Evolutionary conservation across 2,113 vertebrate genomes (phyloP), one percentile per base, ranked within the genome.

Genomic region (Dromaius novaehollandiae): DNA sequence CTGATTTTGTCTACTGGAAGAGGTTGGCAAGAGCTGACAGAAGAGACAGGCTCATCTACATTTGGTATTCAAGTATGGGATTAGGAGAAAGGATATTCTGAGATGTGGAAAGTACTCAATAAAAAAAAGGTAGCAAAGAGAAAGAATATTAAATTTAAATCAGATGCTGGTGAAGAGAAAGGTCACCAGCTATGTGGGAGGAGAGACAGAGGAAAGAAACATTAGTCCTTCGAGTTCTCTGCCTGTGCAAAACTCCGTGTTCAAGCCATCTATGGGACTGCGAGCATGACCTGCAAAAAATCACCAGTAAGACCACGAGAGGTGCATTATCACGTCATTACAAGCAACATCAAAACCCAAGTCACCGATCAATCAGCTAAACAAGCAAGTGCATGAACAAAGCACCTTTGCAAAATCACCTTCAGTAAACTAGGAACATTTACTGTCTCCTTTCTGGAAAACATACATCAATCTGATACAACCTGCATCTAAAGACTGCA

Each of bases 51-150:
- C 87, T 81, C 94, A 86, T 82, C 82, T 94, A 78, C 90, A 94
- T 73, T 86, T 86, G 92, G 85, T 86, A 89, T 90, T 94, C 79
- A 65, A 85, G 77, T n/a, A 24, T 32, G 26, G 85, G 85, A 94
- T 94, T 88, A 91, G 80, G 56, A 76, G 82, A 85, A 91, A 94
- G 66, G 78, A 58, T 96, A 94, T 95, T 94, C 74, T 80, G 58
- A 82, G 89, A 82, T 1, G 0, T 79, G 91, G 96, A 68, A 96
- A 92, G 70, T 63, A 82, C 63, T 94, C 25, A 68, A 68, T 14
- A 86, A 86, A 64, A 94, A 30, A 69, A 89, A 55, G 16, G 40
- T 38, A 66, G 58, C 73, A 36, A 18, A 61, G 34, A 61, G 40
- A 80, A 77, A 44, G 21, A 28, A 44, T 46, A 75, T 28, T 90